phyloP scores from a whole-genome alignment of 2,888 invertebrate species.

The Trichogramma evanescens region DNA sequence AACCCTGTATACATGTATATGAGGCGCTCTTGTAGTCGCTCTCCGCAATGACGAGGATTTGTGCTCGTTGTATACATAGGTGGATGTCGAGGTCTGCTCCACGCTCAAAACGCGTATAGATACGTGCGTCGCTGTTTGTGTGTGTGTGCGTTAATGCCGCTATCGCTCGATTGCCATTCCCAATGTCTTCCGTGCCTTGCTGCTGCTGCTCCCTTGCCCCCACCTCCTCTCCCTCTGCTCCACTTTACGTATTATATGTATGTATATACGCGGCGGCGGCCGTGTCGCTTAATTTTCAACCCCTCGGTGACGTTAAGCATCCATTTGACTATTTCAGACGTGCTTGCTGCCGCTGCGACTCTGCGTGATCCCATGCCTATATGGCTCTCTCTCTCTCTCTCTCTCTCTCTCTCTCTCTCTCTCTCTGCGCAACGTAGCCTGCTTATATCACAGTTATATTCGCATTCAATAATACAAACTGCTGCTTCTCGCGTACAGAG shows the following conservation, averaged over 20 bases:
- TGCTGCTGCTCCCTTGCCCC: background rate
- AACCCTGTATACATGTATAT: too few species aligned
- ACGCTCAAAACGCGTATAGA: background rate
- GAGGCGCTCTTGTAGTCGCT: constrained; percentile 5
- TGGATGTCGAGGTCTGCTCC: constrained; percentile 1
- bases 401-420: background rate
- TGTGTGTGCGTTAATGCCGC: constrained; percentile 18
- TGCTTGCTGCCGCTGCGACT: background rate
- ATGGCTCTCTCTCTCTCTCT: background rate
- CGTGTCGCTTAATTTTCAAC: background rate
- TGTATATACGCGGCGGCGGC: constrained; percentile 2
- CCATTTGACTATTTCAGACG: too few species aligned
- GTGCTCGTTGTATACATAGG: background rate
- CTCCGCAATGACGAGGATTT: constrained; percentile 13
- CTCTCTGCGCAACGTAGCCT: background rate
- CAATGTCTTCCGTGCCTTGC: constrained; percentile 24
- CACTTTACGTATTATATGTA: constrained; percentile 7
- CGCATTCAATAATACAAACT: too few species aligned
- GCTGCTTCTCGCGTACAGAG: too few species aligned
- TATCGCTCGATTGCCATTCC: constrained; percentile 30
- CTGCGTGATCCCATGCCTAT: constrained; percentile 9
- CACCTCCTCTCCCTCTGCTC: background rate
- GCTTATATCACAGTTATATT: background rate
- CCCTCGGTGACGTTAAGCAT: background rate
- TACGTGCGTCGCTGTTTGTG: constrained; percentile 2